These are phyloP conservation scores for Chitala chitala DNA, from an alignment of 2,113 vertebrate species.

Conservation along the genomic window DNA sequence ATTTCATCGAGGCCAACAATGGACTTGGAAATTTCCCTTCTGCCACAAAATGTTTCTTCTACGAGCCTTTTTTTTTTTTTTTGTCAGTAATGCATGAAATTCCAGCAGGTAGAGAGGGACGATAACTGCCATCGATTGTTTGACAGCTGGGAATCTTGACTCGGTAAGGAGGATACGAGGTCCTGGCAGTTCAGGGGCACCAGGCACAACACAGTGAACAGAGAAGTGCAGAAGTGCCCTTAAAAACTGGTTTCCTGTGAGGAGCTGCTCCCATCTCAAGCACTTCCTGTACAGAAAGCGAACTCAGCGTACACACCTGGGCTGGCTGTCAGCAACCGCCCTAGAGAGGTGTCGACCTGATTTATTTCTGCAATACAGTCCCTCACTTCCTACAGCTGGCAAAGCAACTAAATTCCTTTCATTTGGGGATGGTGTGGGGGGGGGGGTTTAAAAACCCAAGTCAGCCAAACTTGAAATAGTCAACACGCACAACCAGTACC, in stretches of 20 bases:
- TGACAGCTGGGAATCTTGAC: background rate
- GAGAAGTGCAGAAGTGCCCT: constrained; percentile 29
- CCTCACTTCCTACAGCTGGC: constrained; percentile 27
- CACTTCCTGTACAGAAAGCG: constrained; percentile 18
- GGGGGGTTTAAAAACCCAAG: background rate
- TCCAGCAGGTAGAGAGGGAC: background rate
- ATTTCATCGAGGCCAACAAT: constrained; percentile 4
- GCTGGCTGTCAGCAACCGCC: constrained; percentile 12
- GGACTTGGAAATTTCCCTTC: constrained; percentile 14
- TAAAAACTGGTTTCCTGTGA: constrained; percentile 38
- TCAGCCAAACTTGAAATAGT: background rate
- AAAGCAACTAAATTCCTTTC: constrained; percentile 5
- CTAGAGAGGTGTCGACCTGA: constrained; percentile 33
- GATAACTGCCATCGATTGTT: background rate
- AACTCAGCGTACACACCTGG: background rate
- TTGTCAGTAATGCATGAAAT: background rate
- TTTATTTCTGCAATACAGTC: constrained; percentile 33
- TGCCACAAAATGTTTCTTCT: constrained; percentile 6
- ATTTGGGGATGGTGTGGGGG: background rate
- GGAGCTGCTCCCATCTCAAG: constrained; percentile 14
- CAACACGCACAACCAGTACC: too few relatives aligned
- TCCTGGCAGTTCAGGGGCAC: constrained; percentile 21
- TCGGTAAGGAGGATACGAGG: background rate
- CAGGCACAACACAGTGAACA: constrained; percentile 32
- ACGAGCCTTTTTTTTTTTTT: background rate